Evolutionary conservation across 2,113 vertebrate species (phyloP).

Genomic region (Bos javanicus): DNA sequence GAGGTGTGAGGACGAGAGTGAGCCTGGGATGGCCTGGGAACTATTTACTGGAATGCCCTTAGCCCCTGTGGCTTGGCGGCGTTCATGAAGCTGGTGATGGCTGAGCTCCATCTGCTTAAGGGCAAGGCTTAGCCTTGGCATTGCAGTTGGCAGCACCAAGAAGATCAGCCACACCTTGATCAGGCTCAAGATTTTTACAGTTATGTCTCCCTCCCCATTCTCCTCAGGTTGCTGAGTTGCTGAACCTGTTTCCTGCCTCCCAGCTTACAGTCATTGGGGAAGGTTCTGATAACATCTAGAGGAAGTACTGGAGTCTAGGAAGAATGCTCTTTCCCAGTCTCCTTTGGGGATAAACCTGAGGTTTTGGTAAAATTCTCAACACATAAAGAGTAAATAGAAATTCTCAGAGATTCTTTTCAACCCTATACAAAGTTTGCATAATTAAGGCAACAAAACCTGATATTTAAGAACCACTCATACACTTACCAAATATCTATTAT

Average conservation of each 20-base stretch:
- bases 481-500: neutral
- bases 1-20: neutral
- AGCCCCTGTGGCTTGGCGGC: neutral
- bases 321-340: neutral
- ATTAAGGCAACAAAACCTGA: neutral
- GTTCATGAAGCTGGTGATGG: neutral
- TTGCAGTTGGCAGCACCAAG: neutral
- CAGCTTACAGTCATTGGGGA: neutral
- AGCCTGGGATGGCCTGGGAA: neutral
- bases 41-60: neutral
- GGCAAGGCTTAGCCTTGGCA: neutral
- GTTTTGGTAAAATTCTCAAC: neutral
- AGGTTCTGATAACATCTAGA: neutral
- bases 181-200: neutral
- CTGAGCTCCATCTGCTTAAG: neutral
- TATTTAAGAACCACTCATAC: neutral
- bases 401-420: neutral
- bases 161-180: neutral
- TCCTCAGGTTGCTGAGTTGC: neutral
- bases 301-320: neutral
- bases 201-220: neutral
- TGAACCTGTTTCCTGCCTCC: neutral
- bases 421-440: neutral
- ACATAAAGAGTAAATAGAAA: neutral
- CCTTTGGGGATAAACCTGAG: neutral